Evolutionary conservation across 2,888 invertebrate species (phyloP), one percentile per base, ranked within the genome.

Genomic region (Troides oblongomaculatus): DNA sequence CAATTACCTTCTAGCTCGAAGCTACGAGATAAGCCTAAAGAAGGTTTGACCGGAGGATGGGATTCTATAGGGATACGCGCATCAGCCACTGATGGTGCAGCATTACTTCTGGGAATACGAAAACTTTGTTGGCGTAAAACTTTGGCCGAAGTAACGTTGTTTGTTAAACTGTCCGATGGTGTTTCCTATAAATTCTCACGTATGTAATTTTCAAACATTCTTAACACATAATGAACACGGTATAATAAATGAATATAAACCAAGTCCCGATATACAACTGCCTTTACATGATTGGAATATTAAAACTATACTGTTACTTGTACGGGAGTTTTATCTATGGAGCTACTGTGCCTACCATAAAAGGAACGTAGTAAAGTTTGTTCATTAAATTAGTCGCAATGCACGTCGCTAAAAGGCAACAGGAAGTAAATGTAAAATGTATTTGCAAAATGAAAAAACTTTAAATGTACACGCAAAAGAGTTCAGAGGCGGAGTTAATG

Each of bases 111-210:
- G 18, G 90, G 90, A 69, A 84, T 95, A 62, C 91, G 92, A 12
- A 92, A 94, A 72, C 82, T 93, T 61, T 84, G 78, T 62, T 81
- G 79, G 1, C 84, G 87, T 43, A 90, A 91, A 69, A 83, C 93
- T 30, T 76, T 92, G 85, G 81, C 85, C 75, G 95, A 96, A 84
- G 83, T 94, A 0, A 91, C 91, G 72, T 78, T 96, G 1, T 85
- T 93, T 69, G 80, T 96, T 21, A 86, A 85, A 71, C 74, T 92
- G 66, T 71, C 82, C 14, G 88, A 92, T 79, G 91, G 90, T 12
- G 84, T 83, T 7, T 75, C 75, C 21, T 93, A 87, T 72, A 83
- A 73, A 68, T 74, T 88, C 68, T 81, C 84, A 39, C 81, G 92
- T 92, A 79, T 84, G 88, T 84, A 66, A 30, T 63, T 60, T 62